phyloP scores from a whole-genome alignment of 2,888 invertebrate genomes.

The Trypoxylon attenuatum region DNA sequence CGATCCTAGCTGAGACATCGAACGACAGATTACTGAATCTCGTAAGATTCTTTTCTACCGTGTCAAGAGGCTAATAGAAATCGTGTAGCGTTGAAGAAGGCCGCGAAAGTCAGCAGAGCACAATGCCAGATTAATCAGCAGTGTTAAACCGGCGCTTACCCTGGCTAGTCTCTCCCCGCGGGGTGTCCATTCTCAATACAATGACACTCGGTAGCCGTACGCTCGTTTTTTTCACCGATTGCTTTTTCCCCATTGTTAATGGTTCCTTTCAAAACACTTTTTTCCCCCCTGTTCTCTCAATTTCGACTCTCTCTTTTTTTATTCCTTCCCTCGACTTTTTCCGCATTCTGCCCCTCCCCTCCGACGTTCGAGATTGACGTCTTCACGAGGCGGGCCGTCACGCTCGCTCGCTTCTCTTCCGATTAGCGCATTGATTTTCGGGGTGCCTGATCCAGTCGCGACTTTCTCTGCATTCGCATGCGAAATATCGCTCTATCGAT shows the following conservation, averaged over 20 bases:
- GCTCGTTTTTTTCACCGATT: background rate
- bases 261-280: background rate
- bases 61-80: background rate
- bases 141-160: conserved; percentile 61
- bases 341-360: conserved; percentile 5
- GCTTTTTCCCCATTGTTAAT: background rate
- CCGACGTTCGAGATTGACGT: conserved; percentile 9
- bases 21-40: too few relatives aligned
- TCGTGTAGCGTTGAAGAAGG: background rate
- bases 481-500: too few relatives aligned
- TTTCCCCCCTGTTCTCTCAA: conserved; percentile 2
- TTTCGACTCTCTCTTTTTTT: background rate
- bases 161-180: conserved; percentile 49
- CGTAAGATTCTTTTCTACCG: too few relatives aligned
- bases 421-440: too few relatives aligned
- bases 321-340: conserved; percentile 3
- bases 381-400: conserved; percentile 36
- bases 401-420: too few relatives aligned
- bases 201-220: conserved; percentile 33
- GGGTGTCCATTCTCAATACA: conserved; percentile 49
- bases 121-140: conserved; percentile 64
- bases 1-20: too few relatives aligned
- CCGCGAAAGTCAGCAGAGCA: conserved; percentile 21
- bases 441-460: too few relatives aligned
- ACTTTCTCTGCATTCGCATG: too few relatives aligned